Conservation (phyloP, 2,888 invertebrate species). For the Dione juno region DNA sequence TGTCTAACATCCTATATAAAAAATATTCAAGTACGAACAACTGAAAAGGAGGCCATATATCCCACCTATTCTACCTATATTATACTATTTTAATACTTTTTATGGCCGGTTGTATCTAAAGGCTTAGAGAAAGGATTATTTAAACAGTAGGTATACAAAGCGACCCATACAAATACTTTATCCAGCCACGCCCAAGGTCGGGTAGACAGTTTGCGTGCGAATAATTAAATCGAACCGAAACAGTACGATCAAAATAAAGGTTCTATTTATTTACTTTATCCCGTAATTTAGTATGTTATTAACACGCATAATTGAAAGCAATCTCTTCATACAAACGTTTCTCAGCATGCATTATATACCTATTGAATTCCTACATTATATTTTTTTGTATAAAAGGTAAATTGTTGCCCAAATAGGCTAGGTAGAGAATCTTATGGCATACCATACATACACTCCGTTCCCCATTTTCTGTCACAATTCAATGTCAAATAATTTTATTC, state of each 20-base stretch:
- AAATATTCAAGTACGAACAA: too few species aligned
- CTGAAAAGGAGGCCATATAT: too few species aligned
- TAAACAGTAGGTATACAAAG: constrained; percentile 17
- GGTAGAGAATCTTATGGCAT: too few species aligned
- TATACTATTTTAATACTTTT: not conserved
- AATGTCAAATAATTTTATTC: too few species aligned
- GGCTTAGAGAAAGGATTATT: not conserved
- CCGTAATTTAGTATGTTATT: not conserved
- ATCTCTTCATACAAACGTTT: not conserved
- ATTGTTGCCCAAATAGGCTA: too few species aligned
- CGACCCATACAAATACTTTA: constrained; percentile 14
- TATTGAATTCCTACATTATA: not conserved
- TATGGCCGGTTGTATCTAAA: not conserved
- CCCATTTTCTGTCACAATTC: too few species aligned
- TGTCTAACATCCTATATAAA: too few species aligned
- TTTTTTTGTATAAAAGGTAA: not conserved
- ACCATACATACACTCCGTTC: too few species aligned
- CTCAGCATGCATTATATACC: not conserved
- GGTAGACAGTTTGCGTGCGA: constrained; percentile 36
- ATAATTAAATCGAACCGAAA: constrained; percentile 35
- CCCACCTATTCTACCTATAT: too few species aligned
- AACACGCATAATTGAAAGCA: not conserved
- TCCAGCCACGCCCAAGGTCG: constrained; percentile 33
- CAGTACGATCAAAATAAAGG: constrained; percentile 18
- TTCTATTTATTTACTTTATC: constrained; percentile 19